Conservation (phyloP, 2,888 invertebrate genomes). For the Rhamphomyia laevipes region DNA sequence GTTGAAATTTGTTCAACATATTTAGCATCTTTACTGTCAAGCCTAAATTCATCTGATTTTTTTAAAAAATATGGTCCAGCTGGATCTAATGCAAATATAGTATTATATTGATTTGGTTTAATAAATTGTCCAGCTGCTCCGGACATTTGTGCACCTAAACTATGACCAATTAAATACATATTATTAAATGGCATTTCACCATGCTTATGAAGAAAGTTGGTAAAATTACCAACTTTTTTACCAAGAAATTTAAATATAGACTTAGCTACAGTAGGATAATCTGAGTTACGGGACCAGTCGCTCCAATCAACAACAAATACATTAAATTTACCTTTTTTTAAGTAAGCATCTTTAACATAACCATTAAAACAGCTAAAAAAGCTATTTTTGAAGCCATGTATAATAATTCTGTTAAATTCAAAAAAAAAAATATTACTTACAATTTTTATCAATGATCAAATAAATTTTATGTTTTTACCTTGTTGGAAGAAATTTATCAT, state of each 20-base stretch:
- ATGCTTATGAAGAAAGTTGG: constrained; percentile 25
- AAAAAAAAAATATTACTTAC: neutral
- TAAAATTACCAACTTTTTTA: constrained; percentile 27
- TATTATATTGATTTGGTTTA: constrained; percentile 23
- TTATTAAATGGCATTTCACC: constrained; percentile 23
- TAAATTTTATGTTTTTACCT: too few species aligned
- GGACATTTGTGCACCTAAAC: constrained; percentile 36
- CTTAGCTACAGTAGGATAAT: constrained; percentile 25
- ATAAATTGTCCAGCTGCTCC: constrained; percentile 34
- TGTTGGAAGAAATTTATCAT: neutral
- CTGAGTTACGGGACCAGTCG: constrained; percentile 19
- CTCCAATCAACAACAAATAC: constrained; percentile 33
- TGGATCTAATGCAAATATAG: constrained; percentile 29
- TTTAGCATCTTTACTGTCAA: constrained; percentile 32
- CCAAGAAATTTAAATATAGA: constrained; percentile 21
- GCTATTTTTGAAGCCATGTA: constrained; percentile 34
- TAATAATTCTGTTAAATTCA: constrained; percentile 19
- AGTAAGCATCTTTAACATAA: constrained; percentile 27
- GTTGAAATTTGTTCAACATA: constrained; percentile 33
- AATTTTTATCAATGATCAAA: too few species aligned
- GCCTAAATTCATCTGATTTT: constrained; percentile 23
- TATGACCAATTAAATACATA: constrained; percentile 36
- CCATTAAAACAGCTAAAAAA: constrained; percentile 27
- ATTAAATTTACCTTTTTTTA: constrained; percentile 23
- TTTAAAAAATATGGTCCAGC: constrained; percentile 33